Conservation (phyloP, 2,797 vertebrate genomes). For the Poecilia gillii region DNA sequence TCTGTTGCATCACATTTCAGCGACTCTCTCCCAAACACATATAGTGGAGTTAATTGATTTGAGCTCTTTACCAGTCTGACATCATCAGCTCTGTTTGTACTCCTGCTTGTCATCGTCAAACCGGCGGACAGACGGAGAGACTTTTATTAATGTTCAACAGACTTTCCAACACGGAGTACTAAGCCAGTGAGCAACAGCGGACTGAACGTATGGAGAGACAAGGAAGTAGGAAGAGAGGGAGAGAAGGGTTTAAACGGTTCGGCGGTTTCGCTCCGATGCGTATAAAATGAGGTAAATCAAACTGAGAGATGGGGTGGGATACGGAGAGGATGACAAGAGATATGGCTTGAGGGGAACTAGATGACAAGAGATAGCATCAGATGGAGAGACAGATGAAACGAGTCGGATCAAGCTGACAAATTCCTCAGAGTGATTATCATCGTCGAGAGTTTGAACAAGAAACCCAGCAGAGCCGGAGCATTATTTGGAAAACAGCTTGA, state of each 20-base stretch:
- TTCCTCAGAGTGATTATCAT: conserved; percentile 33
- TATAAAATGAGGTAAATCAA: conserved; percentile 40
- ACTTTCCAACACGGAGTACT: conserved; percentile 11
- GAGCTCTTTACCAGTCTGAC: conserved; percentile 7
- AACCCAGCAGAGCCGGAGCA: conserved; percentile 39
- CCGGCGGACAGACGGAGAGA: conserved; percentile 27
- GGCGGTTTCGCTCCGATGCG: conserved; percentile 28
- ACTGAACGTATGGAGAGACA: neutral
- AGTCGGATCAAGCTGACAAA: conserved; percentile 29
- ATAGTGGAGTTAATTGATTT: conserved; percentile 22
- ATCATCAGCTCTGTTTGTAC: conserved; percentile 20
- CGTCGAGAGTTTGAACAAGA: conserved; percentile 42
- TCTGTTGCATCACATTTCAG: conserved; percentile 38
- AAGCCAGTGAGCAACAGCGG: neutral
- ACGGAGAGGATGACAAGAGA: conserved; percentile 8
- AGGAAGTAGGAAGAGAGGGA: neutral
- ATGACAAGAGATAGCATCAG: conserved; percentile 37
- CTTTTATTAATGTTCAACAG: conserved; percentile 45
- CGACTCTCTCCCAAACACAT: conserved; percentile 29
- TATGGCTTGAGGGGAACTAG: conserved; percentile 16
- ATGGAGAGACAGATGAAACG: conserved; percentile 44
- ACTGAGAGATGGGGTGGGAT: conserved; percentile 9
- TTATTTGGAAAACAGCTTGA: conserved; percentile 20
- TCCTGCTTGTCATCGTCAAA: conserved; percentile 14
- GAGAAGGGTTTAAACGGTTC: conserved; percentile 1